Conservation (phyloP, 2,113 vertebrate species). For the Brachyistius frenatus region DNA sequence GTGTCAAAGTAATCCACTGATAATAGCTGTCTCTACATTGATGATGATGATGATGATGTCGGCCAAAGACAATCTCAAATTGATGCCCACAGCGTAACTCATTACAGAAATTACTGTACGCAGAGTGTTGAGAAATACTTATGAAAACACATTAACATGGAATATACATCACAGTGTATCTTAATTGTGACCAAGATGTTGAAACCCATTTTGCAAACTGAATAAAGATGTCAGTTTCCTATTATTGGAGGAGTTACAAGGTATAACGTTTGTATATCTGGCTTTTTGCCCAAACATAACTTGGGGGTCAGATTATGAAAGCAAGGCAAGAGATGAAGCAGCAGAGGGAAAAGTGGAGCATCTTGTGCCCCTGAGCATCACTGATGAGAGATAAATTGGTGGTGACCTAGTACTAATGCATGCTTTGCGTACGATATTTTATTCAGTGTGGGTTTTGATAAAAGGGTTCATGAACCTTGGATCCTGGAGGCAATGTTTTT, state of each 20-base stretch:
- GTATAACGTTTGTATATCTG: constrained; percentile 18
- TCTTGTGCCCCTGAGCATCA: constrained; percentile 53
- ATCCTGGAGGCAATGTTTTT: constrained; percentile 14
- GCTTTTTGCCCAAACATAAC: constrained; percentile 5
- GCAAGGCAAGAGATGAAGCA: constrained; percentile 38
- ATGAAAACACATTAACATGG: no score
- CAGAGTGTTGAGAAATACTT: background rate
- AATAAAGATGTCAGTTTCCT: background rate
- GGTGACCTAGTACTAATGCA: constrained; percentile 46
- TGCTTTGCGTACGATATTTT: constrained; percentile 32
- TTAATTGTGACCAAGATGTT: background rate
- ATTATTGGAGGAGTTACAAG: background rate
- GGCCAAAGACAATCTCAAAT: background rate
- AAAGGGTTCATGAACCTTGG: constrained; percentile 27
- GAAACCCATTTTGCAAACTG: background rate
- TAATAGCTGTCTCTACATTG: background rate
- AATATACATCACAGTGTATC: background rate
- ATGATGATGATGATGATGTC: background rate
- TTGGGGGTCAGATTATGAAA: constrained; percentile 43
- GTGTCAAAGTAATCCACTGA: background rate
- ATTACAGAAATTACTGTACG: background rate
- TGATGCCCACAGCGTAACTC: background rate
- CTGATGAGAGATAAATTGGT: constrained; percentile 49
- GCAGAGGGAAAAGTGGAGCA: constrained; percentile 55
- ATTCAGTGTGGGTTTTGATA: constrained; percentile 45